These are phyloP conservation scores for Perdix hodgsoniae DNA, from an alignment of 2,797 vertebrate species.

Conservation along the genomic window DNA sequence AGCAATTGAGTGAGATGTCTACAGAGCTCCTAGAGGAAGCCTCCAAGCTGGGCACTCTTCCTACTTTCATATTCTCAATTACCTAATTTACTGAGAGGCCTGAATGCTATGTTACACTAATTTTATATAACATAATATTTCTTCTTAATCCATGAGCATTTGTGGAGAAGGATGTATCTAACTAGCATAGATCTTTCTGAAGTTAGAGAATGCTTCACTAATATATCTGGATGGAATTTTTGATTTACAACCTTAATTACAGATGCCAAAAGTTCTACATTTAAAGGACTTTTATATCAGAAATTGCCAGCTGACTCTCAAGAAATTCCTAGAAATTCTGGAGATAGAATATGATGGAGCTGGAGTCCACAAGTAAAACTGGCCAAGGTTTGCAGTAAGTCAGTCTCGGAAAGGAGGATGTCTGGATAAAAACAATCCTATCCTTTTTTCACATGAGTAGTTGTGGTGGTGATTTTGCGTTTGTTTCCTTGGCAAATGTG, in stretches of 20 bases:
- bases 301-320: background rate
- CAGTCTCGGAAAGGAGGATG: background rate
- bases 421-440: slow-evolving; percentile 6
- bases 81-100: slow-evolving; percentile 17
- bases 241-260: background rate
- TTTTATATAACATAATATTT: slow-evolving; percentile 39
- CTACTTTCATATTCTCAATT: slow-evolving; percentile 8
- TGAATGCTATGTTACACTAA: background rate
- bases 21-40: slow-evolving; percentile 8
- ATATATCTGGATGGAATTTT: background rate
- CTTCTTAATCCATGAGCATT: background rate
- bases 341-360: slow-evolving; percentile 11
- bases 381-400: slow-evolving; percentile 6
- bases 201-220: slow-evolving; percentile 29
- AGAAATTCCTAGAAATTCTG: slow-evolving; percentile 43
- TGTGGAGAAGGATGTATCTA: background rate
- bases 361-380: slow-evolving; percentile 6
- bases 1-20: background rate
- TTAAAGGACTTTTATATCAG: background rate
- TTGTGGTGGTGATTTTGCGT: accelerated
- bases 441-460: background rate
- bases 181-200: background rate
- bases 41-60: slow-evolving; percentile 31
- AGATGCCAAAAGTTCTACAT: background rate
- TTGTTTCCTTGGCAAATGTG: background rate